Base-by-base conservation (phyloP, 2,888 invertebrate genomes). In the Pyrrhosoma nymphula region DNA sequence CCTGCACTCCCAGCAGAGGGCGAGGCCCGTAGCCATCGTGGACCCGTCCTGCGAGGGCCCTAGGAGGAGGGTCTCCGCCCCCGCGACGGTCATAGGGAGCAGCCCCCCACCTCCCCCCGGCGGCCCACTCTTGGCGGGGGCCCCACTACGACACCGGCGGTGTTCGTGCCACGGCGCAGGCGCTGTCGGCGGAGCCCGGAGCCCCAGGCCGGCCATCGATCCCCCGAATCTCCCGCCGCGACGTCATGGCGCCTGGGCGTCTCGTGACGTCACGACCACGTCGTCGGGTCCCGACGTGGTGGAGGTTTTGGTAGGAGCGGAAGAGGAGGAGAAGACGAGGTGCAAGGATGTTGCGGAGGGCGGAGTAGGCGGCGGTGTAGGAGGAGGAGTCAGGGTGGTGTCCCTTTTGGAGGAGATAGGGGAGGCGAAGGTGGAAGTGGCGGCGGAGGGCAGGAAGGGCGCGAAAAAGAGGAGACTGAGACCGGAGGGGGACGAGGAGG, bases 41-140 rank as follows among this genome's bases (percentile, higher is more conserved):
- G 96, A 96, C 88, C 95, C 88, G 0, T 95, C 88, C 16, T 95
- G 95, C 96, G 96, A 69, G 88, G 95, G 95, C 90, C 95, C 95
- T 30, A 95, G 96, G 91, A 95, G 95, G 90, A 95, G 95, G 30
- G 95, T 95, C 56, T 56, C 95, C n/a, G 96, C 90, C 88, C 95
- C 56, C 95, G 95, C 60, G 95, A 95, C 88, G 95, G 95, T 39
- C 47, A 95, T 95, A 95, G 96, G 95, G 95, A 96, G 88, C 95
- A 96, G 95, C 95, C 95, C 88, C 89, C 91, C 55, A 2, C n/a
- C 91, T 63, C 91, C 91, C 30, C 63, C 91, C 39, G 93, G 93
- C 47, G 96, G 95, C 95, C 95, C 95, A 69, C 96, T 96, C 96
- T 97, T 96, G 96, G 96, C 96, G 96, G 96, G 96, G 96, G 93